Percentiles rank a stretch among this genome's conserved stretches.
phyloP scores from a whole-genome alignment of 2,113 vertebrate species.

The Periophthalmodon schlosseri region DNA sequence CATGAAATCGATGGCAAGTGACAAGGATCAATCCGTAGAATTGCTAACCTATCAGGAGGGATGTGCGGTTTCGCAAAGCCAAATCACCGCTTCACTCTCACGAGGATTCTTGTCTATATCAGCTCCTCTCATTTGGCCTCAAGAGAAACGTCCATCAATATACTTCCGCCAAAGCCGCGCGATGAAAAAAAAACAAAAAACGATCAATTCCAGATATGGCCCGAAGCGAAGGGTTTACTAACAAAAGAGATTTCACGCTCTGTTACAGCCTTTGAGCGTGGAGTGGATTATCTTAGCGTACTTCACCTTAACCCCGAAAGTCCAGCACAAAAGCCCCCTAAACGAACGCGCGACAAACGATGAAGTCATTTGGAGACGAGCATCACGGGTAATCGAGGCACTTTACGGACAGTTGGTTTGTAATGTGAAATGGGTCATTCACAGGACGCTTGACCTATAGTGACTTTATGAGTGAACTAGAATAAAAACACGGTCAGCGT shows the following conservation, averaged over 20 bases:
- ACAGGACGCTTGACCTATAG: no score
- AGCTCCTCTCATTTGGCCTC: constrained; percentile 36
- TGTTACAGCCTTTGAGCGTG: constrained; percentile 76
- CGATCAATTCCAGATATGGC: constrained; percentile 77
- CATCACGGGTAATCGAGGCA: not conserved
- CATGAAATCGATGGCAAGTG: not conserved
- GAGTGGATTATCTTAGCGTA: constrained; percentile 72
- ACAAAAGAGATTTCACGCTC: constrained; percentile 77
- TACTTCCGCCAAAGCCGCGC: constrained; percentile 48
- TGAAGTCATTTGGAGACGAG: constrained; percentile 25
- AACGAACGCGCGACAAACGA: constrained; percentile 44
- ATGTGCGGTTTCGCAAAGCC: not conserved
- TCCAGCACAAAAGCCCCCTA: constrained; percentile 66
- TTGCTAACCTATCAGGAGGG: not conserved
- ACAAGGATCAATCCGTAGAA: not conserved
- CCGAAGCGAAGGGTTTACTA: constrained; percentile 69
- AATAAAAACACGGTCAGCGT: no score
- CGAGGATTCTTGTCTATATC: constrained; percentile 25
- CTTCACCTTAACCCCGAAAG: constrained; percentile 71
- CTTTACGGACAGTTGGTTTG: not conserved
- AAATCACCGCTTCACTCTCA: not conserved
- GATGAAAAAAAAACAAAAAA: constrained; percentile 47
- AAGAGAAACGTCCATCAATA: constrained; percentile 59
- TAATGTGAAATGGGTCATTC: not conserved
- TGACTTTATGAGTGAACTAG: not conserved